Evolutionary conservation across 1,140 invertebrate species (phyloP), one percentile per base, ranked within the genome.

Genomic region (Dendroctonus valens): DNA sequence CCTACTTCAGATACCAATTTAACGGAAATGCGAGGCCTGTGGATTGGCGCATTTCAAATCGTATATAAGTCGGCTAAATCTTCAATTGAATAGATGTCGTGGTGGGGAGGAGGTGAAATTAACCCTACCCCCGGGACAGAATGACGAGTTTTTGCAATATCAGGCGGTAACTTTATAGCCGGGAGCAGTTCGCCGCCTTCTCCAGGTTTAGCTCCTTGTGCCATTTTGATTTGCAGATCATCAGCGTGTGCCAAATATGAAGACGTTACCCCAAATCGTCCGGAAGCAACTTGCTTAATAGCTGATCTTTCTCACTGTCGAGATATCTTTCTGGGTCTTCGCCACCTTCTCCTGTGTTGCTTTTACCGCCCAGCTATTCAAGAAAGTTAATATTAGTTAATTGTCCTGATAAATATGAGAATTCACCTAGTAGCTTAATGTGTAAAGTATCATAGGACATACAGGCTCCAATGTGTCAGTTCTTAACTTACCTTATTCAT

Each of bases 81-180:
- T 82, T 99, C 97, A 75, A 99, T 99, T 41, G 95, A 98, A 81
- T 99, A 99, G 79, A 99, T 99, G 77, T 99, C 97, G 79, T 99
- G 97, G 83, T 99, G 97, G 6, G 97, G 97, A 6, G 97, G 97
- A 41, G 97, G 97, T 0, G 96, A 98, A 76, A 99, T 99, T 0
- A 99, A 81, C 55, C 97, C 97, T n/a, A 99, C 97, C 6, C 96
- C 96, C 6, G 96, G 85, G 3, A 99, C 95, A 0, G 96, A 98
- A 79, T 98, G 94, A 54, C 97, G 85, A 2, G 95, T 97, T 64
- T 88, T 86, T 6, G 97, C 97, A 77, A 99, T 99, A 55, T 97
- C 95, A 74, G n/a, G 92, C 89, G 0, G 95, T 95, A 6, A 98
- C 95, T 73, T 77, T 78, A 67, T 75, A 76, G 26, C 94, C 91